phyloP scores from a whole-genome alignment of 2,797 vertebrate species.

The Tauraco hartlaubi region DNA sequence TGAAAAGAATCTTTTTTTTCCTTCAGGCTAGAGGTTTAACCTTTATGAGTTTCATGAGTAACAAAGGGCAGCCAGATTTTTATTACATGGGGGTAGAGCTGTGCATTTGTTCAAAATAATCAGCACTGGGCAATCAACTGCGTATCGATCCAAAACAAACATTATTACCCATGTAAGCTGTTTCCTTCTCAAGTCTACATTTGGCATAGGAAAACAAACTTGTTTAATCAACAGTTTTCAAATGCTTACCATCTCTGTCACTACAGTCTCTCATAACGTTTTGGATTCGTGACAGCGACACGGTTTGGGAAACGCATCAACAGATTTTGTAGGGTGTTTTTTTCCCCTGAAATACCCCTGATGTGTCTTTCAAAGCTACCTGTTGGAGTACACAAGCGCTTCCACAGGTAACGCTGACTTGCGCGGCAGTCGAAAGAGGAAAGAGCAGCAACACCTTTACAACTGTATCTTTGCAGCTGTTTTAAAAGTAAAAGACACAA shows the following conservation, averaged over 20 bases:
- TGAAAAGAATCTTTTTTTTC: slow-evolving; percentile 12
- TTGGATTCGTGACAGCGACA: neutral
- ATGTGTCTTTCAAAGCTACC: neutral
- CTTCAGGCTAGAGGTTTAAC: slow-evolving; percentile 58
- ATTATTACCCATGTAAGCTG: slow-evolving; percentile 10
- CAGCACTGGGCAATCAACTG: slow-evolving; percentile 27
- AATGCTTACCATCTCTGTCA: neutral
- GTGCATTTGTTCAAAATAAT: slow-evolving; percentile 56
- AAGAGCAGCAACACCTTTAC: neutral
- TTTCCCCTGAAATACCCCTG: no score
- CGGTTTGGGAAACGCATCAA: neutral
- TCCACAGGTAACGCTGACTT: neutral
- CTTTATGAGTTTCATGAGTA: slow-evolving; percentile 48
- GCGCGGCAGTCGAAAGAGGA: neutral
- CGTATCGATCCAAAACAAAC: slow-evolving; percentile 57
- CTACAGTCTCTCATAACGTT: neutral
- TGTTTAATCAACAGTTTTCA: slow-evolving; percentile 50
- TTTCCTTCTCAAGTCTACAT: slow-evolving; percentile 13
- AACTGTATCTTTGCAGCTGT: neutral
- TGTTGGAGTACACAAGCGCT: neutral
- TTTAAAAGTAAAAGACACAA: neutral
- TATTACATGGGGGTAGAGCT: slow-evolving; percentile 15
- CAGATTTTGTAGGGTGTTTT: neutral
- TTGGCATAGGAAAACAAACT: slow-evolving; percentile 40
- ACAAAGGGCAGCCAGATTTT: slow-evolving; percentile 52